Evolutionary conservation across 2,113 vertebrate genomes (phyloP).

Genomic region (Corythornis vintsioides): DNA sequence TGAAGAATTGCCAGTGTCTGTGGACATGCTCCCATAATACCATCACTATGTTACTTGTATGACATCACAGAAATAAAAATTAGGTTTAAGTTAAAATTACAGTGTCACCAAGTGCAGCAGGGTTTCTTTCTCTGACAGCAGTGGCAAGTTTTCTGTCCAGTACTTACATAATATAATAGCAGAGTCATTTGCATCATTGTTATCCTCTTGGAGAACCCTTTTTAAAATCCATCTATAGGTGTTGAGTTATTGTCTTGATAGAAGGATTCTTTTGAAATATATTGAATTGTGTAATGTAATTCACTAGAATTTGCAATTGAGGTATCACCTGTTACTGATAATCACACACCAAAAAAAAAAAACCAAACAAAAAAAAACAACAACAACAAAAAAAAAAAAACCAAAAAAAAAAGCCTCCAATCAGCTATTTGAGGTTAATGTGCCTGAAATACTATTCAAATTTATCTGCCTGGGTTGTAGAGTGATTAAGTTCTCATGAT

Average conservation of each 20-base stretch:
- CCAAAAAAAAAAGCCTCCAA: background rate
- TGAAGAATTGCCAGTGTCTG: background rate
- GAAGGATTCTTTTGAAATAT: conserved; percentile 37
- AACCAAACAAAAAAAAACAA: background rate
- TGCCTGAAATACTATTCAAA: conserved; percentile 64
- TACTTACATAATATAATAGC: background rate
- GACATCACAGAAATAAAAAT: background rate
- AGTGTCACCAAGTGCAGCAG: background rate
- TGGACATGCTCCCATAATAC: background rate
- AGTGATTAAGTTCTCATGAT: conserved; percentile 47
- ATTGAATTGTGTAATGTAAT: conserved; percentile 51
- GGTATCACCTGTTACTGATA: conserved; percentile 70
- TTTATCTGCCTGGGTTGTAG: conserved; percentile 49
- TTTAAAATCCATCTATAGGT: background rate
- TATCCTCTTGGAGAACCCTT: background rate
- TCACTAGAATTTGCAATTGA: conserved; percentile 64
- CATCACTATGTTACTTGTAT: background rate
- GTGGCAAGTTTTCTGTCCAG: background rate
- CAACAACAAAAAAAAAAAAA: conserved; percentile 10
- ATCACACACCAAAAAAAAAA: conserved; percentile 36
- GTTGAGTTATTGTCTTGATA: conserved; percentile 12
- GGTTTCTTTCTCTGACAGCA: background rate
- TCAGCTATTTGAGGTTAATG: conserved; percentile 72
- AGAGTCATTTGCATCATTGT: background rate
- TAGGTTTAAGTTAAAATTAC: background rate